phyloP scores from a whole-genome alignment of 1,140 invertebrate species.

The Thaumetopoea pityocampa region DNA sequence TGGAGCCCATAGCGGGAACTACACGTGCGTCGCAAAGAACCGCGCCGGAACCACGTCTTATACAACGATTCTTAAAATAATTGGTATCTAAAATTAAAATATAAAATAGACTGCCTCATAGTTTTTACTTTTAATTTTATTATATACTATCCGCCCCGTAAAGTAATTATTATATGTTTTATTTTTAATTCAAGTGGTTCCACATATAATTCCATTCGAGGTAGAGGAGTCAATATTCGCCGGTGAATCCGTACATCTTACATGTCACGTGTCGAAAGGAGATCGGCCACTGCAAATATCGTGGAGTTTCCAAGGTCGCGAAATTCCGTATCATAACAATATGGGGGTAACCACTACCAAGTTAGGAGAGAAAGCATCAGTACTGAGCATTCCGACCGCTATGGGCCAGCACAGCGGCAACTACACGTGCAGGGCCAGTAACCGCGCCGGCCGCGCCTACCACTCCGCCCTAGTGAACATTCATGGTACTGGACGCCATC shows the following conservation, averaged over 20 bases:
- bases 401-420: slow-evolving; percentile 84
- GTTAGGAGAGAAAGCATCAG: slow-evolving; percentile 86
- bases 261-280: slow-evolving; percentile 83
- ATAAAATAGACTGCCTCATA: too few species aligned
- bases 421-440: slow-evolving; percentile 87
- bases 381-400: slow-evolving; percentile 85
- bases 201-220: slow-evolving; percentile 81
- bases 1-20: slow-evolving; percentile 80
- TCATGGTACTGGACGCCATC: slow-evolving; percentile 79
- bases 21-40: slow-evolving; percentile 82
- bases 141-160: slow-evolving; percentile 16
- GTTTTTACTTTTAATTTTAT: not conserved
- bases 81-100: slow-evolving; percentile 79
- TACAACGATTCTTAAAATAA: slow-evolving; percentile 82
- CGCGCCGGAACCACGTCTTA: slow-evolving; percentile 80
- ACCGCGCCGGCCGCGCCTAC: slow-evolving; percentile 81
- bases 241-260: slow-evolving; percentile 81
- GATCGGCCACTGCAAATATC: slow-evolving; percentile 81
- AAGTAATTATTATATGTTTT: slow-evolving; percentile 31
- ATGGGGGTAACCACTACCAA: slow-evolving; percentile 83
- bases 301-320: slow-evolving; percentile 78
- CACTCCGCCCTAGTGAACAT: slow-evolving; percentile 83
- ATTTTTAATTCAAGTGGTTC: slow-evolving; percentile 66
- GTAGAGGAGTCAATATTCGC: slow-evolving; percentile 83
- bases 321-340: slow-evolving; percentile 77